phyloP scores from a whole-genome alignment of 2,797 vertebrate genomes.

The Hydrolagus colliei region DNA sequence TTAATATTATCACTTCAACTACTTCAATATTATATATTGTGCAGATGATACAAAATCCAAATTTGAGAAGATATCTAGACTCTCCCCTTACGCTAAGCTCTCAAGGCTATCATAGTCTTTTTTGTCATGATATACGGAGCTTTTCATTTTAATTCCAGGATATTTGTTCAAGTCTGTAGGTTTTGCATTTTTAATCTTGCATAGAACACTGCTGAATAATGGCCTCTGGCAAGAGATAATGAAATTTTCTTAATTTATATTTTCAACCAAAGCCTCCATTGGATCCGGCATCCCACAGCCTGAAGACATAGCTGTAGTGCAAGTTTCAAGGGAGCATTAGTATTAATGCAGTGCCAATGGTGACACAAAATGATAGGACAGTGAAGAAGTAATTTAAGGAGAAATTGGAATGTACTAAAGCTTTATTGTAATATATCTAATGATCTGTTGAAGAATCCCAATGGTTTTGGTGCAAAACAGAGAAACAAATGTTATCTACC shows the following conservation, averaged over 20 bases:
- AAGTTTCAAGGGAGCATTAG: constrained; percentile 54
- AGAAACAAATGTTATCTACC: constrained; percentile 79
- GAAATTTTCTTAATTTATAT: constrained; percentile 78
- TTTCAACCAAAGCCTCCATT: constrained; percentile 63
- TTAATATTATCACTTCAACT: constrained; percentile 12
- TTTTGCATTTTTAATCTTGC: constrained; percentile 65
- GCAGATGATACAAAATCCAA: constrained; percentile 1
- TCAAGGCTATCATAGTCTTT: background rate
- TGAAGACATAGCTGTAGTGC: constrained; percentile 56
- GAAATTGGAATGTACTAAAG: constrained; percentile 59
- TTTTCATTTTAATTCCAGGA: constrained; percentile 52
- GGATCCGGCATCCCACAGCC: constrained; percentile 62
- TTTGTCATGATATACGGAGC: constrained; percentile 43
- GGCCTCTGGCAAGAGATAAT: constrained; percentile 71
- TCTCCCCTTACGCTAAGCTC: constrained; percentile 33
- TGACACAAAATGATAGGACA: constrained; percentile 60
- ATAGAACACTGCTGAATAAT: constrained; percentile 67
- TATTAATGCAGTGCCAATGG: constrained; percentile 33
- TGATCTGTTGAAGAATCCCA: constrained; percentile 75
- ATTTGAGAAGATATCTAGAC: background rate
- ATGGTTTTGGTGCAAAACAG: constrained; percentile 71
- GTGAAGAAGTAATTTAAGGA: constrained; percentile 68
- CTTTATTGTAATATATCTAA: constrained; percentile 78
- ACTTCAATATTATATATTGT: constrained; percentile 4
- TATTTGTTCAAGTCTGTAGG: constrained; percentile 59